Conservation (phyloP, 92 coral and sea anemone genomes). For the Epizoanthus fatuus region DNA sequence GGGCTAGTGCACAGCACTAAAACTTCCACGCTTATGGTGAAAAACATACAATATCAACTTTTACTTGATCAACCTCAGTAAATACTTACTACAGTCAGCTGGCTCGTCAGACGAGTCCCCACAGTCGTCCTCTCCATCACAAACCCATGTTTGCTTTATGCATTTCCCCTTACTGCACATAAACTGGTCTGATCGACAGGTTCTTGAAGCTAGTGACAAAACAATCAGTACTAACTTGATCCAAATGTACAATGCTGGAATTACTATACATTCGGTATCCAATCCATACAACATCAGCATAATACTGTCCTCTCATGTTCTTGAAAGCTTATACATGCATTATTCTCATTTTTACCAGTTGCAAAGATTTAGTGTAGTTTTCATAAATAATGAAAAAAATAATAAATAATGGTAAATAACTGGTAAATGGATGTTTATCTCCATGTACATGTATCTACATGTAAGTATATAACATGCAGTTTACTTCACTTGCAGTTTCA, state of each 20-base stretch:
- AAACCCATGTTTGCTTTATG: conserved; percentile 38
- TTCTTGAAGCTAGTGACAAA: conserved; percentile 7
- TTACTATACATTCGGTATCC: background rate
- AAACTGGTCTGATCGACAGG: conserved; percentile 36
- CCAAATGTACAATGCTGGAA: background rate
- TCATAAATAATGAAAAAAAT: too few species aligned
- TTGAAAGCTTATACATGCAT: background rate
- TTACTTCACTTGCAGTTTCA: too few species aligned
- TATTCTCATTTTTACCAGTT: too few species aligned
- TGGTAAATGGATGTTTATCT: too few species aligned
- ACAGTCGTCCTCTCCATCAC: conserved; percentile 72
- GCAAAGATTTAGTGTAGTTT: too few species aligned
- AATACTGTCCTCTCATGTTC: background rate
- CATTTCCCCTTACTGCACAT: conserved; percentile 59
- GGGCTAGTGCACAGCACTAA: too few species aligned
- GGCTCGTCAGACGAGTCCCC: conserved; percentile 67
- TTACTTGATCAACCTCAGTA: too few species aligned
- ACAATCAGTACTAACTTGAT: background rate
- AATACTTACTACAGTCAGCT: conserved; percentile 64
- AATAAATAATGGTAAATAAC: too few species aligned
- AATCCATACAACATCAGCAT: background rate
- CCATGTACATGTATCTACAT: too few species aligned
- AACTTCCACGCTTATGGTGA: too few species aligned
- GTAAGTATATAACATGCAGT: too few species aligned
- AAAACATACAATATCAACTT: background rate